Evolutionary conservation across 2,888 invertebrate genomes (phyloP), one percentile per base, ranked within the genome.

Genomic region (Mesorhabditis spiculigera): DNA sequence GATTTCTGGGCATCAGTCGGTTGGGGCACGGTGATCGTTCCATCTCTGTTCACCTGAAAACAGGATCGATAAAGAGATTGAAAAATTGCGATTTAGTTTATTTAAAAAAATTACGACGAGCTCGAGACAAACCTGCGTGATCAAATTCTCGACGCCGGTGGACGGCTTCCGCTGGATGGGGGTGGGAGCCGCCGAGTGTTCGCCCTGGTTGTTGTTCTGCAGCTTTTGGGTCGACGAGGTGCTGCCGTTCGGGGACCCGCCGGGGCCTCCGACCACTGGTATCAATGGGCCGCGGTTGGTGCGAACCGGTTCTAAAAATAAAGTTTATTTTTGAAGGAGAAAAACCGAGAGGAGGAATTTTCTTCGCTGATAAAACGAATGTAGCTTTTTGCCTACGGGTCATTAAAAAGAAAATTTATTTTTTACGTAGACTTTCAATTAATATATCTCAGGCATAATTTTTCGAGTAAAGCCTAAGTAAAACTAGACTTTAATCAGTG

Each of bases 241-340:
- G 28, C 28, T 28, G 28, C 28, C 28, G 28, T 28, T 28, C 10
- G 58, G 58, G n/a, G 58, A 10, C 10, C 10, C 58, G n/a, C 58
- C n/a, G n/a, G 58, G 58, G n/a, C 58, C 58, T 50, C 58, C 58
- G n/a, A 50, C n/a, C n/a, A 50, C 58, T n/a, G 58, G 58, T n/a
- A 50, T n/a, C 58, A 50, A n/a, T 3, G 58, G 58, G 10, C 58
- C 58, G 8, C 58, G 58, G n/a, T 50, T 50, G 10, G 58, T 50
- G 58, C 58, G 58, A 10, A 50, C 58, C n/a, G 58, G 58, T n/a
- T 50, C 58, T 50, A n/a, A 50, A 50, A 50, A 50, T 13, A 0
- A 28, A 28, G 1, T 28, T 28, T 28, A 28, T 28, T 28, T 28
- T 28, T 28, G 28, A 28, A 28, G n/a, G n/a, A n/a, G n/a, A n/a